A percentile compares a stretch with the other conserved stretches of the same genome.
Evolutionary conservation across 2,888 invertebrate genomes (phyloP).

Genomic region (Ophion ellenae): DNA sequence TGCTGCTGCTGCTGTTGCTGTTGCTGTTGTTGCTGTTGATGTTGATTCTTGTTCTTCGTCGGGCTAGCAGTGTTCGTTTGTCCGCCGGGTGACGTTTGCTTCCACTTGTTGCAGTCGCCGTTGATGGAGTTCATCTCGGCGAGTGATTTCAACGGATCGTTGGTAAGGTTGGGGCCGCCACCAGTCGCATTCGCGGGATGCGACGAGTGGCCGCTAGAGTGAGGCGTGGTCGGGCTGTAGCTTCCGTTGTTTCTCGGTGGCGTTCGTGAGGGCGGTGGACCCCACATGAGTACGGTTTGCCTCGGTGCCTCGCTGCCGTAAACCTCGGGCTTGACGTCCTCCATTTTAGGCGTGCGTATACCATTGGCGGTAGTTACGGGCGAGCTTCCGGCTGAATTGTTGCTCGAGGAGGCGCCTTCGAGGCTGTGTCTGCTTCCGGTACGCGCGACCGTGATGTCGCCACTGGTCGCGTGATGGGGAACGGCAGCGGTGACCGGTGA

Average conservation of each 20-base stretch:
- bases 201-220: slow-evolving; percentile 77
- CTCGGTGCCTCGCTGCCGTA: slow-evolving; percentile 87
- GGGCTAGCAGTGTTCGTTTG: slow-evolving; percentile 80
- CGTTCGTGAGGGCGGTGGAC: slow-evolving; percentile 83
- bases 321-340: slow-evolving; percentile 86
- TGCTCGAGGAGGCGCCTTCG: slow-evolving; percentile 85
- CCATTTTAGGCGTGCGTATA: slow-evolving; percentile 86
- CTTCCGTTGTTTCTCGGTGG: slow-evolving; percentile 81
- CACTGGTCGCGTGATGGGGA: slow-evolving; percentile 70
- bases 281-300: slow-evolving; percentile 98
- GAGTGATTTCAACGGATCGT: slow-evolving; percentile 84
- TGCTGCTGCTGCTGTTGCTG: slow-evolving; percentile 74
- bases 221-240: slow-evolving; percentile 81
- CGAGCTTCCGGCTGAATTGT: slow-evolving; percentile 87
- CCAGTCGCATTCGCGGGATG: slow-evolving; percentile 75
- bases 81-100: slow-evolving; percentile 80
- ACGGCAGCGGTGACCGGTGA: slow-evolving; percentile 75
- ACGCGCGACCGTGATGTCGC: slow-evolving; percentile 75
- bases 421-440: slow-evolving; percentile 81
- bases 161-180: slow-evolving; percentile 59
- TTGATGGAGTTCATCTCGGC: slow-evolving; percentile 84
- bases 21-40: slow-evolving; percentile 79
- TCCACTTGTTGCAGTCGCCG: slow-evolving; percentile 84
- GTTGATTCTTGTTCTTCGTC: slow-evolving; percentile 76
- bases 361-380: slow-evolving; percentile 86